These are phyloP conservation scores for Caenorhabditis virilis DNA, from an alignment of 2,888 invertebrate species.

Conservation along the genomic window DNA sequence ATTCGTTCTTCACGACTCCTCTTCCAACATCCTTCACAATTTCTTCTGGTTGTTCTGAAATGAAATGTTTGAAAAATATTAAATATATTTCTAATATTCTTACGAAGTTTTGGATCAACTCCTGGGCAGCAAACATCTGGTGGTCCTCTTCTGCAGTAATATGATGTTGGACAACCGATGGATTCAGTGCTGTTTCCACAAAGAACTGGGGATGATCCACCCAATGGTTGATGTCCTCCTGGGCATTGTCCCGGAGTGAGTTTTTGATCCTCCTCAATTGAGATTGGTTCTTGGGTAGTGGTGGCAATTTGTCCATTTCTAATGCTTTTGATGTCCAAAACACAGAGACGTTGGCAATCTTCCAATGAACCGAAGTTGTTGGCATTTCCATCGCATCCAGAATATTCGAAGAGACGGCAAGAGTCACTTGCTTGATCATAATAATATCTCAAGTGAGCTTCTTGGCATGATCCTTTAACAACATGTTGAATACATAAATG, in stretches of 20 bases:
- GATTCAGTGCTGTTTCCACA: constrained; percentile 64
- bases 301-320: constrained; percentile 26
- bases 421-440: constrained; percentile 62
- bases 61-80: neutral
- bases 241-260: constrained; percentile 62
- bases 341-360: constrained; percentile 63
- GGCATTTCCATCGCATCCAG: constrained; percentile 55
- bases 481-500: constrained; percentile 56
- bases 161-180: constrained; percentile 66
- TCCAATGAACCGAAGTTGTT: constrained; percentile 65
- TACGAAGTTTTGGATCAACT: constrained; percentile 38
- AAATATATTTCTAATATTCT: neutral
- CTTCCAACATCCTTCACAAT: constrained; percentile 27
- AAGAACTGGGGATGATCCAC: constrained; percentile 64
- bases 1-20: constrained; percentile 35
- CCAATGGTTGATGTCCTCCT: constrained; percentile 55
- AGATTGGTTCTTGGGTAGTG: constrained; percentile 28
- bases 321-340: constrained; percentile 37
- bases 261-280: constrained; percentile 32
- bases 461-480: constrained; percentile 58
- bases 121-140: constrained; percentile 67
- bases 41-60: constrained; percentile 36
- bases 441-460: constrained; percentile 63
- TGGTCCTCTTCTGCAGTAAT: constrained; percentile 64
- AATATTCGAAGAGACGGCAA: constrained; percentile 67